These are phyloP conservation scores for Acanthis flammea DNA, from an alignment of 2,797 vertebrate genomes.

Conservation along the genomic window DNA sequence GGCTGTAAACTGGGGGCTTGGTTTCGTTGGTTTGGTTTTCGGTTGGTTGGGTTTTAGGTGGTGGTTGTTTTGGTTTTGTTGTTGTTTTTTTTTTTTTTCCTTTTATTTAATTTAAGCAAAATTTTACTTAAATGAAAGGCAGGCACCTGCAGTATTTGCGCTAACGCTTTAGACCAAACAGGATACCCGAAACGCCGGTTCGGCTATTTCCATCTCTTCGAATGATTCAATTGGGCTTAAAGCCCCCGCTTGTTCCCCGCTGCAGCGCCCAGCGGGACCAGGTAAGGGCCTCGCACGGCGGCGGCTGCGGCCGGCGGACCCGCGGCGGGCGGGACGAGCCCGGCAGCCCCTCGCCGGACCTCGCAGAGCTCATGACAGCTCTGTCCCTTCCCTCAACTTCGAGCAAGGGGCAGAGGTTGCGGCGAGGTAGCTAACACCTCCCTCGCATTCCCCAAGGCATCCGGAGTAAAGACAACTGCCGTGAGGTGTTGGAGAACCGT, in stretches of 20 bases:
- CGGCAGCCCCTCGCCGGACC: background rate
- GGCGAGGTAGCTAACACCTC: no score
- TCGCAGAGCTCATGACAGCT: background rate
- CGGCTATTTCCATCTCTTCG: background rate
- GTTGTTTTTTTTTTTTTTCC: no score
- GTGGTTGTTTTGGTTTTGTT: background rate
- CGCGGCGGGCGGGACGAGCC: background rate
- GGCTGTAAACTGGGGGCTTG: background rate
- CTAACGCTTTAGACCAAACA: background rate
- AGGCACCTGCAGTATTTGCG: background rate
- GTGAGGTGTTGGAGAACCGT: accelerated
- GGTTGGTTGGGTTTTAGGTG: background rate
- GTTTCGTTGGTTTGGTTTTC: background rate
- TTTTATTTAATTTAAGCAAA: background rate
- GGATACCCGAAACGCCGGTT: no score
- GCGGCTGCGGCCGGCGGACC: background rate
- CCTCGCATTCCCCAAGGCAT: background rate
- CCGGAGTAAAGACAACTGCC: background rate
- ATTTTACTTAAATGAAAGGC: background rate
- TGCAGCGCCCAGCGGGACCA: background rate
- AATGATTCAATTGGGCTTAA: background rate
- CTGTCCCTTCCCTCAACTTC: accelerated
- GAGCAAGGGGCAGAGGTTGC: background rate
- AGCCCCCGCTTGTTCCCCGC: no score
- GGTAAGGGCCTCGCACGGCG: background rate